phyloP scores from a whole-genome alignment of 2,113 vertebrate species.

The Tenrec ecaudatus region DNA sequence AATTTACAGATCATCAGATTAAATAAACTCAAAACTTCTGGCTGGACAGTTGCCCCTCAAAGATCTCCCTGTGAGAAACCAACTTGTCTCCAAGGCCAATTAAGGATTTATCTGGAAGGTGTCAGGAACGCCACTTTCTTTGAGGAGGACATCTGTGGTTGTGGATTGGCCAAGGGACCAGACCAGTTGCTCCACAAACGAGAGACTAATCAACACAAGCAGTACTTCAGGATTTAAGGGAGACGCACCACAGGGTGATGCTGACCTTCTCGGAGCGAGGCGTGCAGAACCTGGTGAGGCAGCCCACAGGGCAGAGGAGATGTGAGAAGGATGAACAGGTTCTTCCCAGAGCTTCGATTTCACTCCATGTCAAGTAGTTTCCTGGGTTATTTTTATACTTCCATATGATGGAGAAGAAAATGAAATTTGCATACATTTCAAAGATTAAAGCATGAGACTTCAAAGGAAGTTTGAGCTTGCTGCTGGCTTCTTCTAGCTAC shows the following conservation, averaged over 20 bases:
- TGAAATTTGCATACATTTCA: slow-evolving; percentile 80
- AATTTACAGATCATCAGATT: slow-evolving; percentile 17
- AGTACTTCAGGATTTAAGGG: not conserved
- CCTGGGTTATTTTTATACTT: slow-evolving; percentile 75
- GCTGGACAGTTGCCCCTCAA: slow-evolving; percentile 15
- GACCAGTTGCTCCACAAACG: not conserved
- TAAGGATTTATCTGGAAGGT: not conserved
- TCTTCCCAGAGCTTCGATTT: slow-evolving; percentile 59
- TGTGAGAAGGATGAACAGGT: not conserved
- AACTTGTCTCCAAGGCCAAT: not conserved
- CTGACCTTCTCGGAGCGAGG: not conserved
- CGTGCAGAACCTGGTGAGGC: not conserved
- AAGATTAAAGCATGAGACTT: slow-evolving; percentile 82
- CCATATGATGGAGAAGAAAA: slow-evolving; percentile 71
- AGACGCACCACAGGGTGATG: not conserved
- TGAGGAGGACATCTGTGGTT: not conserved
- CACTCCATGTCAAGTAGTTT: slow-evolving; percentile 64
- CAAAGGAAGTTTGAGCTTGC: slow-evolving; percentile 77
- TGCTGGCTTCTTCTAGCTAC: slow-evolving; percentile 77
- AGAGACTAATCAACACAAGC: not conserved
- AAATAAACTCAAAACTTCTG: slow-evolving; percentile 31
- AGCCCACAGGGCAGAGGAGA: not conserved
- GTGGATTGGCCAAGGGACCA: not conserved
- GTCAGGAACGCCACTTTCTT: not conserved
- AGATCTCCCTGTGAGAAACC: slow-evolving; percentile 2